phyloP scores from a whole-genome alignment of 2,888 invertebrate genomes.

The Aelia acuminata region DNA sequence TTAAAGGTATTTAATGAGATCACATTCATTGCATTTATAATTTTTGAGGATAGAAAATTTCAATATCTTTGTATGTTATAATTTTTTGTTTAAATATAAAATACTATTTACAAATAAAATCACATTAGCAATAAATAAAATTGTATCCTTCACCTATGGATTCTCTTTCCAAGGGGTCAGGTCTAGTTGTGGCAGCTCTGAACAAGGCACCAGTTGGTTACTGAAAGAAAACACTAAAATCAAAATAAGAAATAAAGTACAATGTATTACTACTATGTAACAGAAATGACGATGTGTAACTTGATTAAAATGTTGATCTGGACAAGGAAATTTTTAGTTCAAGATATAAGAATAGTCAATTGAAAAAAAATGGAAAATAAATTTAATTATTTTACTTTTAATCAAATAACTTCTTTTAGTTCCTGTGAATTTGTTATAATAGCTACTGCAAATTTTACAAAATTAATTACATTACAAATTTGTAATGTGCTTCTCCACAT shows the following conservation, averaged over 20 bases:
- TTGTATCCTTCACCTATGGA: not conserved
- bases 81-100: not conserved
- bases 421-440: too few relatives aligned
- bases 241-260: not conserved
- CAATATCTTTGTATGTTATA: not conserved
- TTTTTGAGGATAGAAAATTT: not conserved
- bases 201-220: conserved; percentile 77
- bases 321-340: too few relatives aligned
- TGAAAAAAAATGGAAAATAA: too few relatives aligned
- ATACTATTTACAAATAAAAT: conserved; percentile 4
- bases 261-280: too few relatives aligned
- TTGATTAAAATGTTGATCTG: too few relatives aligned
- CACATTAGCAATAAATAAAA: not conserved
- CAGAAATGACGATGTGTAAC: too few relatives aligned
- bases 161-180: conserved; percentile 75
- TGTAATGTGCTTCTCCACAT: too few relatives aligned
- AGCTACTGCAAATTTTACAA: too few relatives aligned
- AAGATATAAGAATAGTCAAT: too few relatives aligned
- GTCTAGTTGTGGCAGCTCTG: conserved; percentile 76
- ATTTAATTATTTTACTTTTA: too few relatives aligned
- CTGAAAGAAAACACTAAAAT: conserved; percentile 71
- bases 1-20: not conserved
- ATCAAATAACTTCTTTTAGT: too few relatives aligned
- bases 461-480: too few relatives aligned
- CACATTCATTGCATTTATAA: not conserved